Percentiles rank a stretch among this genome's conserved stretches.
These are phyloP conservation scores for Drymodes brunneopygia DNA, from an alignment of 2,113 vertebrate genomes.

Conservation along the genomic window DNA sequence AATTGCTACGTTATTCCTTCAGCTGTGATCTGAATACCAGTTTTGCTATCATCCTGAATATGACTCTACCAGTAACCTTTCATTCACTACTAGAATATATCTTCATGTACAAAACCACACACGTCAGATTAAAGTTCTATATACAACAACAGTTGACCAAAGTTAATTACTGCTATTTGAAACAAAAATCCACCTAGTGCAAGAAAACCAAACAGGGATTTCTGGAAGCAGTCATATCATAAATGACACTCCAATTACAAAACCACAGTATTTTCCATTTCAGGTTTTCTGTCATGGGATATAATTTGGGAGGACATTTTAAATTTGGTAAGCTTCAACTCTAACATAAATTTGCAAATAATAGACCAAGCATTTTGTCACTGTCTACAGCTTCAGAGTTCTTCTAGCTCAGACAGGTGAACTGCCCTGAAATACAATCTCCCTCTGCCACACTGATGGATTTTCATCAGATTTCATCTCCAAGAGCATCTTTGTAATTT, in stretches of 20 bases:
- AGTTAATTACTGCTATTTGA: not conserved
- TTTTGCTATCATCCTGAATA: not conserved
- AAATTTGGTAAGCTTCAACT: not conserved
- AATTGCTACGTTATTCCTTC: not conserved
- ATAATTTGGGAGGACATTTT: not conserved
- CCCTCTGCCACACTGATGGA: not conserved
- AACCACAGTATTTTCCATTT: not conserved
- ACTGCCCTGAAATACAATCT: not conserved
- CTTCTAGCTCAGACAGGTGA: not conserved
- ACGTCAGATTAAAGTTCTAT: not conserved
- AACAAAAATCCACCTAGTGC: not conserved
- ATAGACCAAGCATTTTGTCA: not conserved
- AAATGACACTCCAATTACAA: not conserved
- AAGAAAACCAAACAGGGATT: not conserved
- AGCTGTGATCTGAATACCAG: not conserved
- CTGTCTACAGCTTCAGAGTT: not conserved
- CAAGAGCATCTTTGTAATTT: not conserved
- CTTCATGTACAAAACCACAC: not conserved
- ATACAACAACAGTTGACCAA: not conserved
- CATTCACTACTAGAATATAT: not conserved
- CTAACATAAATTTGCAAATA: not conserved
- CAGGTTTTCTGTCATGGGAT: not conserved
- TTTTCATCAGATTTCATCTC: constrained; percentile 24
- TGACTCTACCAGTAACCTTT: not conserved
- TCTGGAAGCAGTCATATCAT: not conserved